phyloP scores from a whole-genome alignment of 2,888 invertebrate genomes.

The Lepidocyrtinus sp. region DNA sequence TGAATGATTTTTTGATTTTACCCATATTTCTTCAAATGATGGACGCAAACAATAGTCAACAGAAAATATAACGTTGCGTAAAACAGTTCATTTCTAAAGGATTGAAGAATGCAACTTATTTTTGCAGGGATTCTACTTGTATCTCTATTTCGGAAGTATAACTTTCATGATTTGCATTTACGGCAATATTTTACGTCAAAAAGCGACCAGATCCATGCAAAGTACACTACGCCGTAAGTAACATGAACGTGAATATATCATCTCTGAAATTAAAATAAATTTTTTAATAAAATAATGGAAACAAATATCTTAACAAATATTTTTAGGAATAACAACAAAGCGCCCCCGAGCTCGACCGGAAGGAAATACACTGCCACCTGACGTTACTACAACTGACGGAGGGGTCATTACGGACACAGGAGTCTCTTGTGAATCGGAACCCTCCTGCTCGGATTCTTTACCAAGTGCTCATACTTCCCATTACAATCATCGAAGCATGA shows the following conservation, averaged over 20 bases:
- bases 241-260: neutral
- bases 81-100: too few species aligned
- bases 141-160: conserved; percentile 90
- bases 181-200: conserved; percentile 82
- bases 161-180: conserved; percentile 88
- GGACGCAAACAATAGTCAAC: too few species aligned
- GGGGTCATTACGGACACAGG: conserved; percentile 43
- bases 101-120: too few species aligned
- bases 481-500: conserved; percentile 21
- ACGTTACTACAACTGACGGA: conserved; percentile 60
- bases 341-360: conserved; percentile 59
- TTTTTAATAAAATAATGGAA: neutral
- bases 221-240: conserved; percentile 38
- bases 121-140: conserved; percentile 90
- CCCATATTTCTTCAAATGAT: too few species aligned
- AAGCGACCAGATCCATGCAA: conserved; percentile 53
- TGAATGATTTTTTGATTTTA: too few species aligned
- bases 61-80: too few species aligned
- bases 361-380: conserved; percentile 62
- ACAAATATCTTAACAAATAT: neutral
- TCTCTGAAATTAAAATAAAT: neutral
- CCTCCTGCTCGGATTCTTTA: conserved; percentile 63
- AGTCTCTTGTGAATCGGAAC: conserved; percentile 55
- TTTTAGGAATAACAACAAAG: conserved; percentile 68
- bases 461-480: conserved; percentile 49